Percentiles rank a stretch among this genome's conserved stretches.
Evolutionary conservation across 1,140 invertebrate species (phyloP).

Genomic region (Eriosoma lanigerum): DNA sequence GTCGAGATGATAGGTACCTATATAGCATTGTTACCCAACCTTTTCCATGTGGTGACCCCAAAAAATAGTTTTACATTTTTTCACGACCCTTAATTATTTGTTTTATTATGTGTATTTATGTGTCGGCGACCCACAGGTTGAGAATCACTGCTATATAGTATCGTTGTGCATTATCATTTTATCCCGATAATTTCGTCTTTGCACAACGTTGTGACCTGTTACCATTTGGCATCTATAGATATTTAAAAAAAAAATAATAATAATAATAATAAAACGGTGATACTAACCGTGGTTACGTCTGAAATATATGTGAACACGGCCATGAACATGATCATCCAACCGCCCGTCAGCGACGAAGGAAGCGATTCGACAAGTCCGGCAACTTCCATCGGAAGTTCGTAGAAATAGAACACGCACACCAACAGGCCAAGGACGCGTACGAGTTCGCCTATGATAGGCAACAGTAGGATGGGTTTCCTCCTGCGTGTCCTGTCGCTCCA

Average conservation of each 20-base stretch:
- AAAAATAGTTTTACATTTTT: no score
- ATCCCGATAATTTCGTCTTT: no score
- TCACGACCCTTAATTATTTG: no score
- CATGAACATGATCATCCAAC: constrained; percentile 87
- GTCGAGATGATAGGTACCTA: no score
- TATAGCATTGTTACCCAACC: no score
- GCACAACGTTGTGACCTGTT: no score
- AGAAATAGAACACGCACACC: constrained; percentile 75
- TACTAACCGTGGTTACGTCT: constrained; percentile 76
- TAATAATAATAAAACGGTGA: not conserved
- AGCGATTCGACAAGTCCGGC: constrained; percentile 74
- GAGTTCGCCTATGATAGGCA: constrained; percentile 80
- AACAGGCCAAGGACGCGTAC: constrained; percentile 75
- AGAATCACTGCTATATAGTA: no score
- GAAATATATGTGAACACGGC: constrained; percentile 86
- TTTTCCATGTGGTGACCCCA: no score
- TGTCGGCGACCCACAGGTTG: no score
- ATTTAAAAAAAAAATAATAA: no score
- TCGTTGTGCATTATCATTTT: no score
- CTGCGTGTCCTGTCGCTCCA: constrained; percentile 63
- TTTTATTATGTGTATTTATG: not conserved
- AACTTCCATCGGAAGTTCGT: constrained; percentile 68
- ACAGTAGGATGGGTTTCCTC: constrained; percentile 79
- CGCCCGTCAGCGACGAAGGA: constrained; percentile 77
- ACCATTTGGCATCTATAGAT: no score